These are phyloP conservation scores for Mayetiola destructor DNA, from an alignment of 2,888 invertebrate species.

Conservation along the genomic window DNA sequence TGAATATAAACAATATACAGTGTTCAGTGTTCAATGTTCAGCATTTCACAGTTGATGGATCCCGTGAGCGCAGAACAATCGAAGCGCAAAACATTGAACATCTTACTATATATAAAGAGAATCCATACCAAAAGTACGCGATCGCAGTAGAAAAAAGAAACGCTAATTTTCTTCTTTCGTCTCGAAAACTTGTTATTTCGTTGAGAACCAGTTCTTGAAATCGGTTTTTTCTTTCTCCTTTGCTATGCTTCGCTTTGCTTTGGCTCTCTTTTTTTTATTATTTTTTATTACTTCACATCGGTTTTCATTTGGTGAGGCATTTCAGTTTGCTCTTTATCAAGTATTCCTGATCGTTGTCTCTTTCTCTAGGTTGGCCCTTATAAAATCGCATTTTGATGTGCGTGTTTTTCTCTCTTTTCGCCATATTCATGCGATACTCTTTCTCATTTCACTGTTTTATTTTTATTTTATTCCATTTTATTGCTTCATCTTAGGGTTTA, in stretches of 20 bases:
- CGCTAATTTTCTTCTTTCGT: constrained; percentile 12
- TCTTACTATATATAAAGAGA: too few species aligned
- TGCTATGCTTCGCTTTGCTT: not conserved
- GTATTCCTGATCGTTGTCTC: too few species aligned
- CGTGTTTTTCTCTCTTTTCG: not conserved
- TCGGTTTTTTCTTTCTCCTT: not conserved
- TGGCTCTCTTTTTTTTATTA: not conserved
- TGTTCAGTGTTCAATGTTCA: too few species aligned
- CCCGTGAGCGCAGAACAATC: too few species aligned
- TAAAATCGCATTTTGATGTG: not conserved
- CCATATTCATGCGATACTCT: not conserved
- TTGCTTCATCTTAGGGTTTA: not conserved
- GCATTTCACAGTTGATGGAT: too few species aligned
- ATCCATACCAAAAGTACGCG: too few species aligned
- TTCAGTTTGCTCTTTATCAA: constrained; percentile 1
- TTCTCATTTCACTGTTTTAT: constrained; percentile 11
- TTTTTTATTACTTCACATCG: not conserved
- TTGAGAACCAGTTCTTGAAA: constrained; percentile 1
- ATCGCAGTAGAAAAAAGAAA: too few species aligned
- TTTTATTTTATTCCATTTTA: constrained; percentile 3
- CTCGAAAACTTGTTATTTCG: constrained; percentile 11
- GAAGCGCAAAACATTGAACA: too few species aligned
- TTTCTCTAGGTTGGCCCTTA: too few species aligned
- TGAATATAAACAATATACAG: too few species aligned
- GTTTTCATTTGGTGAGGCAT: too few species aligned